Conservation (phyloP, 2,113 vertebrate species). For the Bos taurus region DNA sequence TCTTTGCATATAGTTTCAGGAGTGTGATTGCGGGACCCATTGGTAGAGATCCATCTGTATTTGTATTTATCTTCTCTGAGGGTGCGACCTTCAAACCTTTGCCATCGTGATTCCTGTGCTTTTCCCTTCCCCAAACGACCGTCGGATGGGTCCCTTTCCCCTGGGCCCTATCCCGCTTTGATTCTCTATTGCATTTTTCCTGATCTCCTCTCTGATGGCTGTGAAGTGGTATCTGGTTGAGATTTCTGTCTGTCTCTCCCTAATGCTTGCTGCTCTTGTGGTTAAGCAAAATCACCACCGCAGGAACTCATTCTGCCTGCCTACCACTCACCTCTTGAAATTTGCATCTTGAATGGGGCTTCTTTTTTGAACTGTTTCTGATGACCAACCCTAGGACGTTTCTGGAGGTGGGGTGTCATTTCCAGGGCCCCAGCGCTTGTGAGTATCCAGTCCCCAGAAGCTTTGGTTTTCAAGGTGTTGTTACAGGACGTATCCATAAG, state of each 20-base stretch:
- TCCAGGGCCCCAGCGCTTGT: not conserved
- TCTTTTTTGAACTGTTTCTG: not conserved
- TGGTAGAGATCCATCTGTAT: not conserved
- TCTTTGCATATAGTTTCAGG: not conserved
- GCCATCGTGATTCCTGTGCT: too few species aligned
- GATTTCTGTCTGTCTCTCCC: not conserved
- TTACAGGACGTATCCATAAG: too few species aligned
- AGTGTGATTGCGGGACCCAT: accelerated
- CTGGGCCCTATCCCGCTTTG: accelerated
- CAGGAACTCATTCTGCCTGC: not conserved
- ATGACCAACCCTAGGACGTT: not conserved
- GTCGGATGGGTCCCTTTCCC: not conserved
- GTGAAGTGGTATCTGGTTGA: not conserved
- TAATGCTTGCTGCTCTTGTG: not conserved
- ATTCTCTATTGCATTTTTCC: not conserved
- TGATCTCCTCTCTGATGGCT: not conserved
- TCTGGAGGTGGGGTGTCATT: not conserved
- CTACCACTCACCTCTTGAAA: not conserved
- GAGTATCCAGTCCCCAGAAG: not conserved
- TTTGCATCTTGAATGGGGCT: not conserved
- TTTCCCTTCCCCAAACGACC: not conserved
- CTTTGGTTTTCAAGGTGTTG: not conserved
- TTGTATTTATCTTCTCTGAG: not conserved
- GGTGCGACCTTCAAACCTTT: not conserved
- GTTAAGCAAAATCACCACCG: not conserved